Base-by-base conservation (phyloP, 2,113 vertebrate species). In the Gnathonemus longibarbis region DNA sequence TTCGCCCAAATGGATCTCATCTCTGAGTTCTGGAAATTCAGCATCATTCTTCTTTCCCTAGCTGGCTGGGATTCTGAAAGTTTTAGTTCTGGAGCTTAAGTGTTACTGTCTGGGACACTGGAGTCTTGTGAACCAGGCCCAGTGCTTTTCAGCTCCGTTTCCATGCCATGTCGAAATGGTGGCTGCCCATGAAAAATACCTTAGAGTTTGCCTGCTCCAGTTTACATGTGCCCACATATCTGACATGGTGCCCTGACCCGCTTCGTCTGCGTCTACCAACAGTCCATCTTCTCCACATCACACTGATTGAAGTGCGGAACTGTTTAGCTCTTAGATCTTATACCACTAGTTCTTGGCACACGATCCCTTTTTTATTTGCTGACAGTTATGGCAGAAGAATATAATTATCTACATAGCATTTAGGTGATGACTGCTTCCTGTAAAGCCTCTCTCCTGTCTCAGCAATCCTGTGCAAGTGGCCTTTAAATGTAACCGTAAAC, bases 401-500 rank as follows among this genome's bases (percentile, higher is more conserved):
- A 42, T 58, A 88, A 70, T 74, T 74, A 74, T 74, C 27, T 74
- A 39, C 88, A 74, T 74, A 35, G 58, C 46, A 74, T 88, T 74
- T 74, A 74, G 48, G 53, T 49, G 42, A 27, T 88, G 58, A 27
- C 13, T 48, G 58, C 42, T 74, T 88, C 27, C 52, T 88, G 56
- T 88, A 66, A 66, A 39, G 2, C 19, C 0, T n/a, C 15, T 88
- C 53, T 24, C 52, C 87, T 62, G 27, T 62, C 5, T 88, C 85
- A 9, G 49, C 85, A 87, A 21, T 87, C 49, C 35, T 17, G 17
- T 21, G 50, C 17, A 87, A 53, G 85, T 19, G 50, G 85, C 27
- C 17, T 53, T 56, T 87, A 53, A 19, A 39, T 87, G 85, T 66
- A 88, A 88, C 56, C 39, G 39, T 62, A 88, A 88, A 88, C 87